These are phyloP conservation scores for Sebastes nivosus DNA, from an alignment of 2,797 vertebrate genomes.

Conservation along the genomic window DNA sequence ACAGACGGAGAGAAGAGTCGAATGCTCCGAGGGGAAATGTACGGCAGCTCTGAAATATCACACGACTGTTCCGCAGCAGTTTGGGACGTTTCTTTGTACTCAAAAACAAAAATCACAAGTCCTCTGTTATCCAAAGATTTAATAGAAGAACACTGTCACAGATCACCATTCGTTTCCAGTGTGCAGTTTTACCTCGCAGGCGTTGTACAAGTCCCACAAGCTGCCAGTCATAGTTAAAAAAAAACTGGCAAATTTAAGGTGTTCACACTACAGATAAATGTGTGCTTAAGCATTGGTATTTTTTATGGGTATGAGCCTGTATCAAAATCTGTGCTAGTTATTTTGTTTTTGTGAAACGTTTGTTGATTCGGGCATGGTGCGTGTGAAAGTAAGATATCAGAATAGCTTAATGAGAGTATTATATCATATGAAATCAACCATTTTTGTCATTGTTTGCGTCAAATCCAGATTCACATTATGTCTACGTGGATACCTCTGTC, in stretches of 20 bases:
- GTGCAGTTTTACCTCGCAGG: slow-evolving; percentile 24
- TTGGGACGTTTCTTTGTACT: slow-evolving; percentile 24
- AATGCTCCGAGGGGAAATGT: slow-evolving; percentile 17
- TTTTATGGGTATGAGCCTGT: slow-evolving; percentile 2
- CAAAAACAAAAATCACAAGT: background rate
- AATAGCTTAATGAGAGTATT: slow-evolving; percentile 1
- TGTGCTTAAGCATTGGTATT: slow-evolving; percentile 29
- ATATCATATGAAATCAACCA: slow-evolving; percentile 2
- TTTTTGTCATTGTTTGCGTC: slow-evolving; percentile 7
- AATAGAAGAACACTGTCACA: slow-evolving; percentile 6
- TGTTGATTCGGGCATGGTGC: slow-evolving; percentile 36
- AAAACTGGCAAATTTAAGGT: background rate
- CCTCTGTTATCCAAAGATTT: slow-evolving; percentile 58
- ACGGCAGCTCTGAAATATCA: slow-evolving; percentile 57
- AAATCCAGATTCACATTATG: slow-evolving; percentile 12
- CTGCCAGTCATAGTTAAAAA: slow-evolving; percentile 13
- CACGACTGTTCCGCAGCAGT: slow-evolving; percentile 29
- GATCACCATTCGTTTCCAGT: slow-evolving; percentile 20
- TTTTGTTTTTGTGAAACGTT: slow-evolving; percentile 20
- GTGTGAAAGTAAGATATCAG: slow-evolving; percentile 3
- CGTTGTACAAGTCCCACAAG: background rate
- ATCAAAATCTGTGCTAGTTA: slow-evolving; percentile 36
- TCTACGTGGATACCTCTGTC: background rate
- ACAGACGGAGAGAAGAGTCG: background rate
- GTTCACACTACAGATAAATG: slow-evolving; percentile 17